Percentiles rank a stretch among this genome's conserved stretches.
phyloP scores from a whole-genome alignment of 2,113 vertebrate genomes.

The Anhinga anhinga region DNA sequence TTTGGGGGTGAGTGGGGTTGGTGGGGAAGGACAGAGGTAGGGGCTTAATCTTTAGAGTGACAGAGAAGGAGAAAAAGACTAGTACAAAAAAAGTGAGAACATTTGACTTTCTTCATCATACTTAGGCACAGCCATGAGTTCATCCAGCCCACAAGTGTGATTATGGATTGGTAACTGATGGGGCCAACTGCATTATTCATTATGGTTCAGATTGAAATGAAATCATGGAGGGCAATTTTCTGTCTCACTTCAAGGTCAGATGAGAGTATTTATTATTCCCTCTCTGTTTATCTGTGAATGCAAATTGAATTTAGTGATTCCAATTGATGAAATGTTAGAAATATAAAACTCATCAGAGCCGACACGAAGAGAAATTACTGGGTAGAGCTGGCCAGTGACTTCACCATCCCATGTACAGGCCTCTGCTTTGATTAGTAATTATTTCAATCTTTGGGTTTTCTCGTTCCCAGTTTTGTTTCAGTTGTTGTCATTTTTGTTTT shows the following conservation, averaged over 20 bases:
- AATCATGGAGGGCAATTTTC: conserved; percentile 73
- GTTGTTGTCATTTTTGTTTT: conserved; percentile 59
- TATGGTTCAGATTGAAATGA: conserved; percentile 69
- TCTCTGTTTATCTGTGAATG: conserved; percentile 80
- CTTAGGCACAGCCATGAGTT: not conserved
- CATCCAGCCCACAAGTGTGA: not conserved
- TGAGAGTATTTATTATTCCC: conserved; percentile 70
- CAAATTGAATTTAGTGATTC: conserved; percentile 76
- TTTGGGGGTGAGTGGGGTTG: not conserved
- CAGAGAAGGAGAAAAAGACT: not conserved
- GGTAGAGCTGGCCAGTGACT: conserved; percentile 31
- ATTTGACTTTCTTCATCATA: not conserved
- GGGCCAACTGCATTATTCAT: conserved; percentile 67
- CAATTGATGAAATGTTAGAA: conserved; percentile 69
- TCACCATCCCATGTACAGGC: not conserved
- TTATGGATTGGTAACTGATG: conserved; percentile 29
- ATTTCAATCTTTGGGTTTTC: conserved; percentile 62
- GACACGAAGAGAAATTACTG: conserved; percentile 25
- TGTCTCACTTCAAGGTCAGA: conserved; percentile 77
- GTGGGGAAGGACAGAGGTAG: not conserved
- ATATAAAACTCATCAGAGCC: conserved; percentile 61
- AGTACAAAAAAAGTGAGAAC: not conserved
- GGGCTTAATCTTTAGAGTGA: not conserved
- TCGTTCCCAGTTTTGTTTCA: conserved; percentile 66
- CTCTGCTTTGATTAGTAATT: conserved; percentile 63